Conservation (phyloP, 2,888 invertebrate genomes). For the Orthosia gracilis region DNA sequence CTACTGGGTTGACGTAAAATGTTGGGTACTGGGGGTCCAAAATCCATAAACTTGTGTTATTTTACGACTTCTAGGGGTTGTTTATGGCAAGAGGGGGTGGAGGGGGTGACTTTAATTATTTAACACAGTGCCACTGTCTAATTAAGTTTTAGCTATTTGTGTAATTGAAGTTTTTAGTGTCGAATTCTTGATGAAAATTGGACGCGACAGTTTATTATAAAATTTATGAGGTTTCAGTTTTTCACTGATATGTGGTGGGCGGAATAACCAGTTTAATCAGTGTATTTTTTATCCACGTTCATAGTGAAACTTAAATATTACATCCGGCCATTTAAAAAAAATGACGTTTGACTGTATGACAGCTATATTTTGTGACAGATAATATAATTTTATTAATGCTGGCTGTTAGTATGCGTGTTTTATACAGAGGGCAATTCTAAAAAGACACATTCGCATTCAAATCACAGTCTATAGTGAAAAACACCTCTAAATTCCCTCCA, state of each 20-base stretch:
- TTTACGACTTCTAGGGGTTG: conserved; percentile 79
- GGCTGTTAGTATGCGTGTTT: background rate
- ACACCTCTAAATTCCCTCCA: no score
- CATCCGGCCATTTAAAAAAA: background rate
- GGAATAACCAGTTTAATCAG: conserved; percentile 15
- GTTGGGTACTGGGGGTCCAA: conserved; percentile 64
- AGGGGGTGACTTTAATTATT: conserved; percentile 74
- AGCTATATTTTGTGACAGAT: conserved; percentile 1
- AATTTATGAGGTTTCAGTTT: background rate
- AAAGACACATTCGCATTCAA: no score
- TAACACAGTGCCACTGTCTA: conserved; percentile 69
- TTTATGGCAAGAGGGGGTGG: conserved; percentile 72
- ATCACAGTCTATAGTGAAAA: no score
- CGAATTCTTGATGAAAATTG: conserved; percentile 39
- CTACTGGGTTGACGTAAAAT: conserved; percentile 62
- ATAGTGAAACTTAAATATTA: background rate
- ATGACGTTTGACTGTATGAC: background rate
- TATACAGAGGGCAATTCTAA: no score
- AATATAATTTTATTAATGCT: background rate
- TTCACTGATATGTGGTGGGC: conserved; percentile 11
- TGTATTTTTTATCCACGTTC: conserved; percentile 1
- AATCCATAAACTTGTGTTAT: conserved; percentile 74
- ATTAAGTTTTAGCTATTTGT: conserved; percentile 66
- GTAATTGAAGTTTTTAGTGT: conserved; percentile 66
- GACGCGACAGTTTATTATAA: conserved; percentile 39